Base-by-base conservation (phyloP, 2,797 vertebrate species). In the Cyclura pinguis region DNA sequence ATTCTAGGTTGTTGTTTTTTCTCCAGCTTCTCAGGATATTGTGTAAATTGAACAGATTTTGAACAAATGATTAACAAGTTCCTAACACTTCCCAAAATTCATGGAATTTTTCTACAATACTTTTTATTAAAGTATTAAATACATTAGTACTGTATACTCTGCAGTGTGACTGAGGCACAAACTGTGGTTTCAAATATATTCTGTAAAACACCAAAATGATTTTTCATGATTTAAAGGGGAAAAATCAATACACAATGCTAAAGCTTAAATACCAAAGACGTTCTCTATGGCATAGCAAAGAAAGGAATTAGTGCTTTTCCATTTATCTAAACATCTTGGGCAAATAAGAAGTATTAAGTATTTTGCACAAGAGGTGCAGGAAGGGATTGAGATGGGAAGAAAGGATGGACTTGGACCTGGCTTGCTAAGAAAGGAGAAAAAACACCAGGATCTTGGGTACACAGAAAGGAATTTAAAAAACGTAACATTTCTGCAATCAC, bases 401-500 rank as follows among this genome's bases (percentile, higher is more conserved):
- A 32, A 32, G 67, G 29, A 69, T 69, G 27, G 67, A 38, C 6
- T 9, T 91, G n/a, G 84, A 59, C 87, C 62, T 77, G 18, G 55
- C 69, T 73, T 91, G 89, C 78, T 76, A 87, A 89, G 84, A 90
- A 85, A 38, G 10, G 74, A 78, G 9, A 78, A 12, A 59, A n/a
- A 6, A 88, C 6, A n/a, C 2, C 22, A 69, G 67, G 29, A 27
- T 74, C n/a, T 50, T 18, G 62, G 35, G 2, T 42, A 18, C n/a
- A 77, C 10, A 64, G 47, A 16, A 73, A 73, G 13, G 42, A 90
- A 81, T 86, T 80, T 55, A 73, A 74, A 59, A 80, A 67, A 4
- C 59, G 20, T n/a, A 88, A 69, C 7, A 81, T 77, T 87, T 91
- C 50, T 38, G 6, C 47, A 50, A 77, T 67, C 24, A 22, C 57